Conservation (phyloP, 2,888 invertebrate genomes). For the Graphium colonna region DNA sequence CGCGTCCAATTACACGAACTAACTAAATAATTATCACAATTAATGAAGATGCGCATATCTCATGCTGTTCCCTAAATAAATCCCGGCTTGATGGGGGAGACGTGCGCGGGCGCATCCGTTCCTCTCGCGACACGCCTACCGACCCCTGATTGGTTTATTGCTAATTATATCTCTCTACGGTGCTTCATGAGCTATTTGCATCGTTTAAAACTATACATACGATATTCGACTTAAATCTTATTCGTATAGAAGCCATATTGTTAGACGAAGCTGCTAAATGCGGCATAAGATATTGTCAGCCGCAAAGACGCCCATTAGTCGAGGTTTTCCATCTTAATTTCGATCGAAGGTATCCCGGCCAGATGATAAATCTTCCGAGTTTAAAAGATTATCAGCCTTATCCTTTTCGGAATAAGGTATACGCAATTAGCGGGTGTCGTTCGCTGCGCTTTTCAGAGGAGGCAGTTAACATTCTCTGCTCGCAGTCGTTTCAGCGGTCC, state of each 20-base stretch:
- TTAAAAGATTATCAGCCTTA: slow-evolving; percentile 42
- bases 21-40: slow-evolving; percentile 79
- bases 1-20: slow-evolving; percentile 69
- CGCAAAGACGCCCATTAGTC: slow-evolving; percentile 75
- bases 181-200: slow-evolving; percentile 72
- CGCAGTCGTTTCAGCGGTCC: slow-evolving; percentile 61
- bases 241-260: slow-evolving; percentile 26
- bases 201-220: slow-evolving; percentile 51
- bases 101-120: slow-evolving; percentile 49
- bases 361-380: slow-evolving; percentile 33
- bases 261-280: slow-evolving; percentile 35
- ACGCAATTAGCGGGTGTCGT: slow-evolving; percentile 27
- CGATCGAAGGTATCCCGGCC: slow-evolving; percentile 51
- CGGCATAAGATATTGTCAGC: slow-evolving; percentile 64
- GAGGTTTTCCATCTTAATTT: slow-evolving; percentile 72
- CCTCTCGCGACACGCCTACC: slow-evolving; percentile 52
- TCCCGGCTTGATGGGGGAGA: slow-evolving; percentile 58
- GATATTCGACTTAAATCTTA: slow-evolving; percentile 33
- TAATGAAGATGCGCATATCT: slow-evolving; percentile 68
- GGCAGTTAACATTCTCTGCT: slow-evolving; percentile 65
- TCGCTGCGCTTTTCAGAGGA: slow-evolving; percentile 63
- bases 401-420: slow-evolving; percentile 26
- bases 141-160: slow-evolving; percentile 60
- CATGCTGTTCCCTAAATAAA: slow-evolving; percentile 65
- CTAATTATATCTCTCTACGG: slow-evolving; percentile 67